Base-by-base conservation (phyloP, 2,888 invertebrate species). In the Cephus pulcher region DNA sequence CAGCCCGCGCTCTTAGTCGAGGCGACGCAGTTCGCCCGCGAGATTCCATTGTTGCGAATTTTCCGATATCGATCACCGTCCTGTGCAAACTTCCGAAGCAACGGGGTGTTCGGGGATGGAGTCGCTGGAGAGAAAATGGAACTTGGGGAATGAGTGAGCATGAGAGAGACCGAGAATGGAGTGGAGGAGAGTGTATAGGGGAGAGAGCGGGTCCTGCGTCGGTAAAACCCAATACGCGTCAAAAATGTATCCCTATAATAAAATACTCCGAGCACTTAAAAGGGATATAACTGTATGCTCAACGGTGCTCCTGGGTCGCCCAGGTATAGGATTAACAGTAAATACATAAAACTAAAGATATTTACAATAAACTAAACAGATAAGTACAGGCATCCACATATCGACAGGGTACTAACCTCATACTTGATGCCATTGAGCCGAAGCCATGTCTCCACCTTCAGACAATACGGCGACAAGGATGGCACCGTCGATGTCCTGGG, bases 371-470 rank as follows among this genome's bases (percentile, higher is more conserved):
- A 34, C n/a, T 23, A 56, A 15, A 56, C 56, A 56, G 23, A 56
- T 56, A 56, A 56, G 9, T 56, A 56, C 9, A 56, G 56, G 9
- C 23, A 56, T 35, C 35, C 23, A 15, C 11, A 71, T 71, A 71
- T 40, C 12, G 12, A 11, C 15, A 12, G 34, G 23, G 56, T 56
- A 92, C 95, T 94, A 93, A 98, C 98, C 97, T 98, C 98, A 93
- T 98, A 98, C 93, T 97, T 97, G 92, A 98, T 94, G 91, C 96
- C 97, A 90, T 96, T 95, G 88, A 98, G 94, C 91, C 98, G 95
- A 86, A 98, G 94, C 97, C 98, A 98, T 89, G 98, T 97, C 94
- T 98, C 98, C 88, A 98, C 97, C 94, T 98, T 98, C 91, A 98
- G 95, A 93, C 97, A 98, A 92, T 96, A 98, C 80, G 98, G 97